Evolutionary conservation across 1,140 invertebrate genomes (phyloP), one percentile per base, ranked within the genome.

Genomic region (Achatina immaculata): DNA sequence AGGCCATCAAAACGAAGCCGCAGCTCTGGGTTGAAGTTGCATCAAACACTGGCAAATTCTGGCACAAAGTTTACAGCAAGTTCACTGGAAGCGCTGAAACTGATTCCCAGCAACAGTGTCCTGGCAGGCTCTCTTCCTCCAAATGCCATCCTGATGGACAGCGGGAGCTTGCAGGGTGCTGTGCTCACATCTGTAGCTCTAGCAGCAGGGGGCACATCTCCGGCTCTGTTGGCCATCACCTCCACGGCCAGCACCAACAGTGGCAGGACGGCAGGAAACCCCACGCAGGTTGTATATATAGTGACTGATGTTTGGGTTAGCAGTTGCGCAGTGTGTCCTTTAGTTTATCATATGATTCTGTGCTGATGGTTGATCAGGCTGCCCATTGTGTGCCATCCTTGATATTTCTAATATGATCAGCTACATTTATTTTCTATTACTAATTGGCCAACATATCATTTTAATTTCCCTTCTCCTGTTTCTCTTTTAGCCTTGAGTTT

Each of bases 161-260:
- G 85, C 69, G 79, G 78, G 45, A 72, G 84, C 55, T 81, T 87
- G 74, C 81, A 82, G n/a, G 86, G 85, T 9, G 78, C 87, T 1
- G 84, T 89, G 45, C 78, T 89, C n/a, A 78, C 87, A 24, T 85
- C 86, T 3, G 86, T 88, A 34, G 82, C 85, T 36, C 66, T 87
- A 58, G 78, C 80, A 75, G 58, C 83, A n/a, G 78, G 83, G 24
- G 75, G 84, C 21, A 81, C 68, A 36, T 81, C 55, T 58, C 84
- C 81, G 66, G 78, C 81, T 11, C 78, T 84, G 14, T 81, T 87
- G 71, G 75, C 84, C 16, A 66, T 87, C 69, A 77, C 80, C 21
- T 82, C 78, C 62, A 71, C 68, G 34, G 78, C 78, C 9, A 72
- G 40, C 31, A 66, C 58, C 28, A 77, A 62, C 74, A 77, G 36